Conservation (phyloP, 1,140 invertebrate species). For the Aphaenogaster ashmeadi region DNA sequence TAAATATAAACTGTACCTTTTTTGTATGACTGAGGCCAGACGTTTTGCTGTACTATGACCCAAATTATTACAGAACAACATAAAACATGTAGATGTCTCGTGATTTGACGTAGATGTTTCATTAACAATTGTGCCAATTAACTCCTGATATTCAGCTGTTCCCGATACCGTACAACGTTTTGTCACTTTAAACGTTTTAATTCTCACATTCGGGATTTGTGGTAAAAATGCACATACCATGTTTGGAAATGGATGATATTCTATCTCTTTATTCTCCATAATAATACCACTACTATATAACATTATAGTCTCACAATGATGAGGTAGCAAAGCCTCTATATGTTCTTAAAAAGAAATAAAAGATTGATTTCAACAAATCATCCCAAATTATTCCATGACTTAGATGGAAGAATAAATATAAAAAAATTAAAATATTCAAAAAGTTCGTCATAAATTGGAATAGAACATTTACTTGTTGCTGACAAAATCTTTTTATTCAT, state of each 20-base stretch:
- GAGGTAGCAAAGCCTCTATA: slow-evolving; percentile 69
- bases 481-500: not conserved
- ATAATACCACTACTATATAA: slow-evolving; percentile 63
- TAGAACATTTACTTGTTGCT: not conserved
- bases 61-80: slow-evolving; percentile 74
- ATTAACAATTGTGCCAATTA: slow-evolving; percentile 29
- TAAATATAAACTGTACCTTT: slow-evolving; percentile 20
- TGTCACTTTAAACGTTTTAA: slow-evolving; percentile 60
- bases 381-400: not conserved
- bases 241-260: not conserved
- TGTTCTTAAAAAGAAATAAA: slow-evolving; percentile 62
- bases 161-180: no score
- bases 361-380: slow-evolving; percentile 1
- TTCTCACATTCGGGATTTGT: slow-evolving; percentile 71
- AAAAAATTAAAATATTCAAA: slow-evolving; percentile 5
- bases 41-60: slow-evolving; percentile 36
- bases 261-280: slow-evolving; percentile 69
- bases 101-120: slow-evolving; percentile 25
- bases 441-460: not conserved
- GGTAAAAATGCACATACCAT: slow-evolving; percentile 78
- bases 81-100: slow-evolving; percentile 74
- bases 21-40: not conserved
- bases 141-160: not conserved
- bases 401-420: slow-evolving; percentile 14
- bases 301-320: slow-evolving; percentile 61